These are phyloP conservation scores for Erythrocercus mccallii DNA, from an alignment of 2,113 vertebrate genomes.

Conservation along the genomic window DNA sequence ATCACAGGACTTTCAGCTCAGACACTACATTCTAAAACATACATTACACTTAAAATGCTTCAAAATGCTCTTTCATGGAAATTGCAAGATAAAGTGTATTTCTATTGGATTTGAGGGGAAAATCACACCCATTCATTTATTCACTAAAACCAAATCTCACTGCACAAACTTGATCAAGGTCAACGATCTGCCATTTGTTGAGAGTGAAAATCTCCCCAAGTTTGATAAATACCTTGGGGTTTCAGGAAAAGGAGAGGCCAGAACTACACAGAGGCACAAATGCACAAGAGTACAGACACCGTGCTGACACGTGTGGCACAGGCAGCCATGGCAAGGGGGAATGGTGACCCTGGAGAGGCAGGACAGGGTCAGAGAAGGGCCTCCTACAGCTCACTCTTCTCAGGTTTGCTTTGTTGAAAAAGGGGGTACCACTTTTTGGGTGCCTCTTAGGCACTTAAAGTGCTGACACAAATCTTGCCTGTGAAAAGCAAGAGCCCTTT, in stretches of 20 bases:
- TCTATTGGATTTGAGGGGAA: background rate
- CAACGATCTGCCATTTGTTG: background rate
- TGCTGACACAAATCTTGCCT: background rate
- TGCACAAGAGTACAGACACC: rapidly evolving
- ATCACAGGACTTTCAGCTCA: background rate
- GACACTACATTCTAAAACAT: background rate
- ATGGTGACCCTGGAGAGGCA: background rate
- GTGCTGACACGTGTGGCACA: rapidly evolving
- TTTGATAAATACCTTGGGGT: background rate
- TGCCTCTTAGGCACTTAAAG: background rate
- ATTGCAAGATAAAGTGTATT: background rate
- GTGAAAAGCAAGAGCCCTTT: background rate
- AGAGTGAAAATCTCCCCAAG: background rate
- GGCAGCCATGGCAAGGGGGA: background rate
- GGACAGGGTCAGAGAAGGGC: background rate
- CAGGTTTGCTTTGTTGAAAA: background rate
- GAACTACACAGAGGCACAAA: background rate
- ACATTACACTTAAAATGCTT: background rate
- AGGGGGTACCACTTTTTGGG: background rate
- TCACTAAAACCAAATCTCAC: background rate
- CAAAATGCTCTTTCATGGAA: background rate
- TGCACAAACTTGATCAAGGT: background rate
- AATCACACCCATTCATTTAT: background rate
- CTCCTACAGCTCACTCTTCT: background rate
- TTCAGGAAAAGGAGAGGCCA: background rate